Conservation (phyloP, 2,888 invertebrate genomes). For the Aelia acuminata region DNA sequence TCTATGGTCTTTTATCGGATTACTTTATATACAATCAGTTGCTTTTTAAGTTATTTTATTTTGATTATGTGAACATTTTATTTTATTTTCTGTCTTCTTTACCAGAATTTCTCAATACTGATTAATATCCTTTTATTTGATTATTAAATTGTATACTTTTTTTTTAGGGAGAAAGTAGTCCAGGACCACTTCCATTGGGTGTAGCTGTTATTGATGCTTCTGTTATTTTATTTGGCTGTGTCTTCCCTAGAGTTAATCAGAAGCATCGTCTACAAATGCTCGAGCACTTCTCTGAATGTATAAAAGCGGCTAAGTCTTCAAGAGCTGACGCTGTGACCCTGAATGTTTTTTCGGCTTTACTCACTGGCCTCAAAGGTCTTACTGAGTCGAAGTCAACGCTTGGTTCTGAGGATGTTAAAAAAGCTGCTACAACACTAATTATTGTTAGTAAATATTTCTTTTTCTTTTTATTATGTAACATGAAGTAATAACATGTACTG, state of each 20-base stretch:
- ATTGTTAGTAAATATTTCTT: conserved; percentile 73
- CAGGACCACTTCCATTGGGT: conserved; percentile 90
- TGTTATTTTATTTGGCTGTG: conserved; percentile 91
- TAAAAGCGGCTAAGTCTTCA: conserved; percentile 91
- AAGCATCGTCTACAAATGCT: conserved; percentile 98
- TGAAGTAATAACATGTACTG: conserved; percentile 46
- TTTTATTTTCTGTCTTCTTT: background rate
- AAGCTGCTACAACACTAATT: conserved; percentile 84
- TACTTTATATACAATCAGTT: background rate
- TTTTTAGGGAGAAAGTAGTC: conserved; percentile 74
- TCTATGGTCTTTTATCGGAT: background rate
- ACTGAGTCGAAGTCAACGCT: conserved; percentile 88
- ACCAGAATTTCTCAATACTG: no score
- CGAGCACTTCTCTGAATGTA: conserved; percentile 96
- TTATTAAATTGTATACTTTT: background rate
- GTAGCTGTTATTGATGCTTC: conserved; percentile 97
- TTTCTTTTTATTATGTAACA: background rate
- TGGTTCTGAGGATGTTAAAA: conserved; percentile 92
- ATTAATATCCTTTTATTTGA: background rate
- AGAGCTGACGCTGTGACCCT: conserved; percentile 96
- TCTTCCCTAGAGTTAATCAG: conserved; percentile 94
- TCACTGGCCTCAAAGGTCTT: conserved; percentile 89
- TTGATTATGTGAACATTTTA: background rate
- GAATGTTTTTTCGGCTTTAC: conserved; percentile 94
- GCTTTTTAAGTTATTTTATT: background rate